phyloP scores from a whole-genome alignment of 2,888 invertebrate species.

The Coremacera marginata region DNA sequence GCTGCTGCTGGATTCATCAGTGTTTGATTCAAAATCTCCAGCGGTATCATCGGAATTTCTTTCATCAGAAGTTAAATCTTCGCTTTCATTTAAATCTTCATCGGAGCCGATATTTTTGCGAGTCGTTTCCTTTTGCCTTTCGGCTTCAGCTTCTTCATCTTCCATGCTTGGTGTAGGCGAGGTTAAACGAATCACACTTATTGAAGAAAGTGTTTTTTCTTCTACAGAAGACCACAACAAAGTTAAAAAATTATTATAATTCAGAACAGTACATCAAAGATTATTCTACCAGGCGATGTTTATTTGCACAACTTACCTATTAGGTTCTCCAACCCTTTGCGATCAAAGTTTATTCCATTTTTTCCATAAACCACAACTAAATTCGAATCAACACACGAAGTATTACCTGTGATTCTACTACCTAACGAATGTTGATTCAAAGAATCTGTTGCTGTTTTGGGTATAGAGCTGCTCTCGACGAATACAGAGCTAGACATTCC shows the following conservation, averaged over 20 bases:
- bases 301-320: slow-evolving; percentile 75
- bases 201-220: slow-evolving; percentile 73
- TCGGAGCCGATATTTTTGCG: slow-evolving; percentile 50
- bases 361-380: slow-evolving; percentile 87
- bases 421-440: slow-evolving; percentile 25
- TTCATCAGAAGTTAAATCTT: slow-evolving; percentile 40
- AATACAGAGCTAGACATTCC: slow-evolving; percentile 68
- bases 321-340: slow-evolving; percentile 81
- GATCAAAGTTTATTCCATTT: slow-evolving; percentile 88
- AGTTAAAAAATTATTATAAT: neutral
- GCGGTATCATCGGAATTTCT: slow-evolving; percentile 42
- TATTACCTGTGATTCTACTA: slow-evolving; percentile 36
- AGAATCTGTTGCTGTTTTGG: slow-evolving; percentile 40
- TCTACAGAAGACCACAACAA: slow-evolving; percentile 55
- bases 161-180: slow-evolving; percentile 69
- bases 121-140: slow-evolving; percentile 51
- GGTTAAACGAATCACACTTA: slow-evolving; percentile 74
- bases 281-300: too few relatives aligned
- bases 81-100: slow-evolving; percentile 12
- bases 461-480: slow-evolving; percentile 57
- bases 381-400: slow-evolving; percentile 59
- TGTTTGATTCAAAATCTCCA: slow-evolving; percentile 50
- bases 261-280: too few relatives aligned
- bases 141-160: slow-evolving; percentile 62
- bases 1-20: slow-evolving; percentile 49